Base-by-base conservation (phyloP, 64 coral and sea anemone species). In the Hydrozoanthus tunicans region DNA sequence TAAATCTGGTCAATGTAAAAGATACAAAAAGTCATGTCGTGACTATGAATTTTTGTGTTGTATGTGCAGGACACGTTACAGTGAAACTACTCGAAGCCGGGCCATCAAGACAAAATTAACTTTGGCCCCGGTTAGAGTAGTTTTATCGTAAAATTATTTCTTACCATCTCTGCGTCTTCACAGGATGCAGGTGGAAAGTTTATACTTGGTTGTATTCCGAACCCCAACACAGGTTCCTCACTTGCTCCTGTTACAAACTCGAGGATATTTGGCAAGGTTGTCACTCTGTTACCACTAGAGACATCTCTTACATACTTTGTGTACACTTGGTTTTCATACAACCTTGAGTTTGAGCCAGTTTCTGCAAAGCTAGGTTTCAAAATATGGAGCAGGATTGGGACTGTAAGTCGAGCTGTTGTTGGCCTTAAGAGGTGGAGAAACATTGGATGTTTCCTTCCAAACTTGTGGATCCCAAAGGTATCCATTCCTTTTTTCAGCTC, bases 231-330 rank as follows among this genome's bases (percentile, higher is more conserved):
- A 43, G 88, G 93, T 27, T 90, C 86, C 76, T 94, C 89, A 94
- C 86, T 90, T 32, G 81, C 7, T 69, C 93, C 86, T 15, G 93
- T 94, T 54, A 83, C 80, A 89, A 92, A 95, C 17, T 75, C 83
- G 7, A 95, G 26, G 17, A 92, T 90, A 25, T 92, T 91, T 88
- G 52, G 61, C 54, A 91, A 69, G 53, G 26, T 81, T 14, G 78
- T 79, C 62, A 80, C 89, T 24, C 89, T 91, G 62, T 73, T 58
- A 24, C 63, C 89, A 79, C 75, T 79, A 59, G 76, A 79, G 13
- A 70, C 62, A 12, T 80, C 77, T 17, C 89, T 80, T 8, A 91
- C 61, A 79, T 91, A 91, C 62, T 91, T 91, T 79, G 77, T 7
- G 64, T 91, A 91, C 60, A 91, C 58, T 55, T 56, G 4, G 25